Conservation (phyloP, 2,113 vertebrate species). For the Panurus biarmicus region DNA sequence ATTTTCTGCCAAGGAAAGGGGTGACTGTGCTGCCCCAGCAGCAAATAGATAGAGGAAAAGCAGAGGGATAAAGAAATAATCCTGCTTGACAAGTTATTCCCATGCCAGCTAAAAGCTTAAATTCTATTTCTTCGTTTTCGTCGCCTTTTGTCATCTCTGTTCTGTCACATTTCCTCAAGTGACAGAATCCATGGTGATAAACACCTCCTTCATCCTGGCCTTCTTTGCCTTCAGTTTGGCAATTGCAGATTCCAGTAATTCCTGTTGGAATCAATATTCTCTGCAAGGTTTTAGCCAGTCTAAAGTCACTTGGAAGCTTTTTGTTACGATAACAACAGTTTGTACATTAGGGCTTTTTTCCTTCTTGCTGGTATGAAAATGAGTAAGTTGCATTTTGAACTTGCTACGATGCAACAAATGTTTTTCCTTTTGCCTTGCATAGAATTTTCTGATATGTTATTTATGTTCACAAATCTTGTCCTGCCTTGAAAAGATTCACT, state of each 20-base stretch:
- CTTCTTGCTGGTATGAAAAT: not conserved
- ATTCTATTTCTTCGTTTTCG: not conserved
- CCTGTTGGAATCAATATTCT: not conserved
- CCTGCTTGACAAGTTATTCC: not conserved
- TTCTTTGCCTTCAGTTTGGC: not conserved
- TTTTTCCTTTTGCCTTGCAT: not conserved
- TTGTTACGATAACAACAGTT: not conserved
- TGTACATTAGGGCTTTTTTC: not conserved
- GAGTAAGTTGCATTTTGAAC: not conserved
- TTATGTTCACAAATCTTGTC: not conserved
- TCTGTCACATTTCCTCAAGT: not conserved
- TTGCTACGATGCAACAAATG: not conserved
- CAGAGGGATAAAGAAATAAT: not conserved
- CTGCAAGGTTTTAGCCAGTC: not conserved
- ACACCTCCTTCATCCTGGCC: not conserved
- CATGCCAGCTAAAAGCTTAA: not conserved
- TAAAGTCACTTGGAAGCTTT: not conserved
- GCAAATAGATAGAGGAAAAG: not conserved
- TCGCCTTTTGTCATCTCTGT: fast-evolving
- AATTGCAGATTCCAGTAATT: not conserved
- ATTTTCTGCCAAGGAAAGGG: not conserved
- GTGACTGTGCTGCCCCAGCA: not conserved
- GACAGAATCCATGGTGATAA: not conserved
- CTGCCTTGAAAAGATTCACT: not conserved
- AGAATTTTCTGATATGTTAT: not conserved